A percentile compares a stretch with the other conserved stretches of the same genome.
Conservation (phyloP, 2,888 invertebrate species). For the Pegoplata infirma region DNA sequence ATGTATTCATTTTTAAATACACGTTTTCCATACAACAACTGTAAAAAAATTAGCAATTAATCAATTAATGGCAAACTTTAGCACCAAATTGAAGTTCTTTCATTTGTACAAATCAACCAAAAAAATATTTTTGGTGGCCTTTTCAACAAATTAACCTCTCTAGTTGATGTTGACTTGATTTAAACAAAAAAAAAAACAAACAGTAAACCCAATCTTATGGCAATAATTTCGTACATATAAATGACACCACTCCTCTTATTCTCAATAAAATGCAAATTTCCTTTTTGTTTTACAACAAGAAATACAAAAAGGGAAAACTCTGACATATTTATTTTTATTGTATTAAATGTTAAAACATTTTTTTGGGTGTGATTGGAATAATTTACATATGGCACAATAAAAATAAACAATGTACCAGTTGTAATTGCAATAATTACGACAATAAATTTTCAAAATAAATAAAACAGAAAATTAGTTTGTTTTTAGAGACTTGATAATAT, state of each 20-base stretch:
- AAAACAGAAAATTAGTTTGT: no score
- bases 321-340: slow-evolving; percentile 19
- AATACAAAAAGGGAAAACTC: slow-evolving; percentile 15
- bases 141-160: slow-evolving; percentile 29
- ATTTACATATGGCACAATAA: slow-evolving; percentile 7
- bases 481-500: no score
- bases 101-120: slow-evolving; percentile 2
- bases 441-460: no score
- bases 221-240: neutral
- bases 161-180: neutral
- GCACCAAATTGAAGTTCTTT: slow-evolving; percentile 15
- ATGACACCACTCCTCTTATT: slow-evolving; percentile 21
- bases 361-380: slow-evolving; percentile 32
- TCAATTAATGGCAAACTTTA: slow-evolving; percentile 43
- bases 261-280: slow-evolving; percentile 17
- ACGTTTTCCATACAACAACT: neutral
- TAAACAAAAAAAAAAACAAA: neutral
- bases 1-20: slow-evolving; percentile 28
- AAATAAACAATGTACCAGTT: neutral
- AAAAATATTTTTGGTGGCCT: neutral
- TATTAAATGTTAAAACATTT: neutral
- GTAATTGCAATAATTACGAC: slow-evolving; percentile 17
- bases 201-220: neutral
- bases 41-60: slow-evolving; percentile 18
- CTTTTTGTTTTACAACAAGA: neutral